Evolutionary conservation across 2,888 invertebrate species (phyloP).

Genomic region (Melangyna quadrimaculata): DNA sequence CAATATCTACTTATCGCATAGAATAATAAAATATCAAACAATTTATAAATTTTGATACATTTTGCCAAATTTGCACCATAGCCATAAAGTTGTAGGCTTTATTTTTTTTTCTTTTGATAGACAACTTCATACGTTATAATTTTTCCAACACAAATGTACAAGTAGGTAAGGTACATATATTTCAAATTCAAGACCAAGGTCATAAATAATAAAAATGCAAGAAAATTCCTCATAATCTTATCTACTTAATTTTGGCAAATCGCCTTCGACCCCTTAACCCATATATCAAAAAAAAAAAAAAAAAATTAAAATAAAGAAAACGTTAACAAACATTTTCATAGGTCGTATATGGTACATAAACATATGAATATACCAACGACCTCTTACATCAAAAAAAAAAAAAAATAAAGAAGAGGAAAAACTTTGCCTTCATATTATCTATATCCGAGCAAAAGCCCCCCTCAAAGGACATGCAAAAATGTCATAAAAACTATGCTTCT

Average conservation of each 20-base stretch:
- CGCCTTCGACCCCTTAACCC: slow-evolving; percentile 40
- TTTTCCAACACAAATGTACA: too few species aligned
- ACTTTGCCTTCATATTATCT: background rate
- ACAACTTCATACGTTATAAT: too few species aligned
- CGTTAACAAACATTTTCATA: slow-evolving; percentile 60
- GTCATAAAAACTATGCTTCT: slow-evolving; percentile 66
- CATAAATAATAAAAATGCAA: slow-evolving; percentile 62
- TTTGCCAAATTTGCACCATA: too few species aligned
- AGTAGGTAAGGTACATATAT: too few species aligned
- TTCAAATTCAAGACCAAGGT: slow-evolving; percentile 34
- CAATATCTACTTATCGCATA: too few species aligned
- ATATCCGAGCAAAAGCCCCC: background rate
- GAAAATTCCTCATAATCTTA: slow-evolving; percentile 56
- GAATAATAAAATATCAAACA: too few species aligned
- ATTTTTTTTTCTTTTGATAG: too few species aligned
- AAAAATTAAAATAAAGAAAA: background rate
- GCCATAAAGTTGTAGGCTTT: too few species aligned
- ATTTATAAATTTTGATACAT: too few species aligned
- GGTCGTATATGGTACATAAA: slow-evolving; percentile 56
- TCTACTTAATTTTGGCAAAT: slow-evolving; percentile 62
- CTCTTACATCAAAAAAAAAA: background rate
- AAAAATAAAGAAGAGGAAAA: background rate
- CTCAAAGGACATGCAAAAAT: slow-evolving; percentile 68
- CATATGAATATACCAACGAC: slow-evolving; percentile 2
- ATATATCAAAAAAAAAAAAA: slow-evolving; percentile 25